Evolutionary conservation across 1,140 invertebrate species (phyloP).

Genomic region (Druon quercuslanigerum): DNA sequence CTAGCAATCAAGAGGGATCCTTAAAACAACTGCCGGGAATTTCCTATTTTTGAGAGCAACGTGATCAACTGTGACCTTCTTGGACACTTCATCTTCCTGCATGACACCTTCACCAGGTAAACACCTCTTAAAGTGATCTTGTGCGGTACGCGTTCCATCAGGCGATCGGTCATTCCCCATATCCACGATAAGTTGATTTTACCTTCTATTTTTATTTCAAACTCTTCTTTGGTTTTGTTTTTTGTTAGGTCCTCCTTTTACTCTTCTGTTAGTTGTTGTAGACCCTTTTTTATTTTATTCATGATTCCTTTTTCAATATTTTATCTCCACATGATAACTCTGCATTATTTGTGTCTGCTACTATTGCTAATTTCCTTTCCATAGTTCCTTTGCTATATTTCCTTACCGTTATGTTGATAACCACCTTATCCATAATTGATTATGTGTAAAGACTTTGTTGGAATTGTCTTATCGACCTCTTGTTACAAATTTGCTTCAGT

Average conservation of each 20-base stretch:
- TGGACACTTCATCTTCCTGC: neutral
- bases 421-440: neutral
- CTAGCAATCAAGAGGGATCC: conserved; percentile 14
- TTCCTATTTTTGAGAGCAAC: conserved; percentile 4
- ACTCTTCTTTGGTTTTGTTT: neutral
- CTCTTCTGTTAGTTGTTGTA: neutral
- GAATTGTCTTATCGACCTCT: conserved; percentile 10
- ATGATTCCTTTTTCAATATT: neutral
- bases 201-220: neutral
- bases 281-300: neutral
- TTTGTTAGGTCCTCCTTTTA: neutral
- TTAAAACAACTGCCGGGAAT: neutral
- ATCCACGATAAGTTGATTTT: neutral
- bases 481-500: conserved; percentile 16
- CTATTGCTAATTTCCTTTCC: neutral
- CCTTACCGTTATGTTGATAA: neutral
- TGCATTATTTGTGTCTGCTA: neutral
- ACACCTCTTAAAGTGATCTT: neutral
- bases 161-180: neutral
- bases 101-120: neutral
- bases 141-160: conserved; percentile 1
- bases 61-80: conserved; percentile 12
- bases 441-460: neutral
- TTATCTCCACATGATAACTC: neutral
- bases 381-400: neutral